Base-by-base conservation (phyloP, 2,888 invertebrate species). In the Blomia tropicalis region DNA sequence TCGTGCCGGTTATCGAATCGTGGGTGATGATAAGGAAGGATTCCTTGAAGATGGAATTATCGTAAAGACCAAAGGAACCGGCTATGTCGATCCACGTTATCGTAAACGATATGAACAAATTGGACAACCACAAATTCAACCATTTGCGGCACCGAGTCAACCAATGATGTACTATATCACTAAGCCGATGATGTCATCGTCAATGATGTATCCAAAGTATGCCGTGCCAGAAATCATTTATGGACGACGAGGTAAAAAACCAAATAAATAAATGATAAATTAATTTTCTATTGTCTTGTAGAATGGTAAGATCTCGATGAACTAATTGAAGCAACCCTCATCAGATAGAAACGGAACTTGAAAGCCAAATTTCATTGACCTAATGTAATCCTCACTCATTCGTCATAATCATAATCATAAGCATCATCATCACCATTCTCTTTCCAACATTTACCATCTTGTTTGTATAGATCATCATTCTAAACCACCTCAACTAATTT, bases 41-140 rank as follows among this genome's bases (percentile, higher is more conserved):
- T 62, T 43, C 29, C 62, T 62, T 4, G 62, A 62, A 27, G 62
- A 62, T 30, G 62, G 62, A 1, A 62, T 62, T 3, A 56, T 62
- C 41, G 62, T 62, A 22, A 62, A 62, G 43, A 43, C 41, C 22
- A 62, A 62, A 27, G 62, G 62, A n/a, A 58, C 62, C 2, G 62
- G 62, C 4, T 62, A 62, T 25, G 43, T 62, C 29, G 62, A 58
- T 22, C 43, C 17, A 1, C 2, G 62, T 58, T 62, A 56, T 25
- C 56, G 56, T 3, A 31, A 36, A 56, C 51, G 51, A 47, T 47
- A 25, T 19, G 51, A 47, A 19, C 7, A 27, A 11, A 17, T 7
- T 11, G 7, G 17, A 36, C 51, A 47, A 27, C 11, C 22, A 19
- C 22, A 25, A 14, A 7, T 14, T 11, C 51, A 47, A 27, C 7